Percentiles rank a stretch among this genome's conserved stretches.
These are phyloP conservation scores for Anoura caudifer DNA, from an alignment of 2,113 vertebrate genomes.

Conservation along the genomic window DNA sequence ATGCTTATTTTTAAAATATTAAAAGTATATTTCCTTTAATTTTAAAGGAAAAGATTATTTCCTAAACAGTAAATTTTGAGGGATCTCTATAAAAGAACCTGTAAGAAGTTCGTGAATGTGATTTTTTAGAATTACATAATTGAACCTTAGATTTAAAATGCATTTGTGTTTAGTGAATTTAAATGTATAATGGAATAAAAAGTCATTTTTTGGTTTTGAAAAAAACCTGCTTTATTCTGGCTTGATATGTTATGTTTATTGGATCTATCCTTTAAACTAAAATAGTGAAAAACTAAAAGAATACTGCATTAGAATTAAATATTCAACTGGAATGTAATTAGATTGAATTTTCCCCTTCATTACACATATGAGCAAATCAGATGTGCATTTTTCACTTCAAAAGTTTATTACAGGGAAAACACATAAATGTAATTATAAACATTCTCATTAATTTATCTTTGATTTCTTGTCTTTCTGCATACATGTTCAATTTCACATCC, in stretches of 20 bases:
- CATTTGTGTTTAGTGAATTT: not conserved
- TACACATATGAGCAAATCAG: slow-evolving; percentile 51
- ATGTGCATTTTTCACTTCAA: slow-evolving; percentile 64
- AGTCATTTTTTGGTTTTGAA: not conserved
- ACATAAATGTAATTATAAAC: slow-evolving; percentile 66
- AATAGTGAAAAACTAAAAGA: slow-evolving; percentile 23
- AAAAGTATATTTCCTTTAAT: not conserved
- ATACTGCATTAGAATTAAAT: slow-evolving; percentile 21
- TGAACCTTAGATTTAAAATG: not conserved
- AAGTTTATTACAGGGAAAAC: slow-evolving; percentile 63
- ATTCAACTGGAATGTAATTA: slow-evolving; percentile 63
- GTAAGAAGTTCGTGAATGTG: not conserved
- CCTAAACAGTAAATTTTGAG: not conserved
- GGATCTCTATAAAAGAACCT: not conserved
- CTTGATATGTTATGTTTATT: slow-evolving; percentile 6
- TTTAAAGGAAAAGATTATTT: not conserved
- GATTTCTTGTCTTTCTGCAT: slow-evolving; percentile 64
- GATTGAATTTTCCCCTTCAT: slow-evolving; percentile 47
- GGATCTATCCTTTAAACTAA: slow-evolving; percentile 5
- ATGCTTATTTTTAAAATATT: not conserved
- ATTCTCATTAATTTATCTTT: slow-evolving; percentile 66
- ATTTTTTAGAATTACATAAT: not conserved
- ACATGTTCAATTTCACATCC: slow-evolving; percentile 41
- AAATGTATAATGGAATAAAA: not conserved
- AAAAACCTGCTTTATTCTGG: slow-evolving; percentile 1